Conservation (phyloP, 2,797 vertebrate species). For the Gambelia wislizenii region DNA sequence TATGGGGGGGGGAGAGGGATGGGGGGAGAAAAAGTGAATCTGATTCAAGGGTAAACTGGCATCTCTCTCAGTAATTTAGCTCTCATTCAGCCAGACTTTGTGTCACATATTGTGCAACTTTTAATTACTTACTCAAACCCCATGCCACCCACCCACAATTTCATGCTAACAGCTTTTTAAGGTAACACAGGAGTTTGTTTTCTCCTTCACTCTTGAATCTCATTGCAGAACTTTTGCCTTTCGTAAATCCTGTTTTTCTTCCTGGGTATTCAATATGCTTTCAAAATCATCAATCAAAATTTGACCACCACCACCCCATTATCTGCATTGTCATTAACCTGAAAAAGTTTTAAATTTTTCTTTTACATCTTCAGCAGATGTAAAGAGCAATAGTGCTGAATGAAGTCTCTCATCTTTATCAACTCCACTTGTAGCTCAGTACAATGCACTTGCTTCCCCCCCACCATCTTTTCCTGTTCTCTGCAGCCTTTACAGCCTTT, state of each 20-base stretch:
- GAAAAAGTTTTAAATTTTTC: background rate
- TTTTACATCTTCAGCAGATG: background rate
- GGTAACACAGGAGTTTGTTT: background rate
- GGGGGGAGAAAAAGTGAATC: too few species aligned
- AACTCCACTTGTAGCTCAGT: background rate
- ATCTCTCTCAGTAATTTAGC: background rate
- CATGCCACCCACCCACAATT: background rate
- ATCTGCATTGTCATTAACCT: slow-evolving; percentile 2
- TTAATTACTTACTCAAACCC: background rate
- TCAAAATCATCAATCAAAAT: slow-evolving; percentile 21
- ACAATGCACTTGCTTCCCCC: background rate
- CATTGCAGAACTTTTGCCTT: background rate
- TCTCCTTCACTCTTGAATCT: background rate
- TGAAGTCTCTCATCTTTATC: slow-evolving; percentile 6
- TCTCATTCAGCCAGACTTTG: too few species aligned
- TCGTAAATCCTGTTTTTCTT: background rate
- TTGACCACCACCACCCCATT: background rate
- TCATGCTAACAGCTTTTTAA: slow-evolving; percentile 8
- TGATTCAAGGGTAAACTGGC: background rate
- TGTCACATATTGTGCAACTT: background rate
- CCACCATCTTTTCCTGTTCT: background rate
- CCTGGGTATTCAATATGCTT: background rate
- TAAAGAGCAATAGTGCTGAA: background rate
- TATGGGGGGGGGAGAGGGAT: too few species aligned
- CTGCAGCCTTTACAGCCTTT: slow-evolving; percentile 13